These are phyloP conservation scores for Gephyroberyx darwinii DNA, from an alignment of 2,797 vertebrate species.

Conservation along the genomic window DNA sequence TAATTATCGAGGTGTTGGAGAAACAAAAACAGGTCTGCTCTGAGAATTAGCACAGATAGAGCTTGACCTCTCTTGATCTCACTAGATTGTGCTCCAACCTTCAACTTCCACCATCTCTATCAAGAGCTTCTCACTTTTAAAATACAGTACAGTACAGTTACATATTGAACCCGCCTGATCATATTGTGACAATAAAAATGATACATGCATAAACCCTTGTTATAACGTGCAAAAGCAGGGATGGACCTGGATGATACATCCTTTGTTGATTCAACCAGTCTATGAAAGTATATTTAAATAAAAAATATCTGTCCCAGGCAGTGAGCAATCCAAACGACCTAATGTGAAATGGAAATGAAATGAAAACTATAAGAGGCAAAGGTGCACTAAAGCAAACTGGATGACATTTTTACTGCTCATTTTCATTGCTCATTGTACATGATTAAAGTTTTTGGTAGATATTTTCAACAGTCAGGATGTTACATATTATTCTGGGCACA, in stretches of 20 bases:
- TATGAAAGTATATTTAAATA: no score
- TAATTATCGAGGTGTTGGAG: slow-evolving; percentile 38
- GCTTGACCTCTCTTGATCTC: slow-evolving; percentile 20
- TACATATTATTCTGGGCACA: not conserved
- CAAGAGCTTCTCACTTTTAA: not conserved
- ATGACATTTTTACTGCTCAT: not conserved
- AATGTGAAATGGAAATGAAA: not conserved
- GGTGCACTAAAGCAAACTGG: not conserved
- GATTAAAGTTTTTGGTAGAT: no score
- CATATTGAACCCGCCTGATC: not conserved
- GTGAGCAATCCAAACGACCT: no score
- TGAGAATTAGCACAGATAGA: slow-evolving; percentile 24
- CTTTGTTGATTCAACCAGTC: not conserved
- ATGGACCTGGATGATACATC: not conserved
- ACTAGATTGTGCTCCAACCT: not conserved
- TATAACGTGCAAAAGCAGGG: not conserved
- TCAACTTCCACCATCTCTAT: not conserved
- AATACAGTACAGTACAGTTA: no score
- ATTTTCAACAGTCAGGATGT: not conserved
- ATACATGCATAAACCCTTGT: not conserved
- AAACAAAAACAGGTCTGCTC: slow-evolving; percentile 4
- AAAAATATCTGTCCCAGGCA: no score
- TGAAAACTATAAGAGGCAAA: not conserved
- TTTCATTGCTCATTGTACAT: no score
- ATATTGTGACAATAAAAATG: not conserved